Percentiles rank a stretch among this genome's conserved stretches.
Conservation (phyloP, 2,888 invertebrate species). For the Tenthredo distinguenda region DNA sequence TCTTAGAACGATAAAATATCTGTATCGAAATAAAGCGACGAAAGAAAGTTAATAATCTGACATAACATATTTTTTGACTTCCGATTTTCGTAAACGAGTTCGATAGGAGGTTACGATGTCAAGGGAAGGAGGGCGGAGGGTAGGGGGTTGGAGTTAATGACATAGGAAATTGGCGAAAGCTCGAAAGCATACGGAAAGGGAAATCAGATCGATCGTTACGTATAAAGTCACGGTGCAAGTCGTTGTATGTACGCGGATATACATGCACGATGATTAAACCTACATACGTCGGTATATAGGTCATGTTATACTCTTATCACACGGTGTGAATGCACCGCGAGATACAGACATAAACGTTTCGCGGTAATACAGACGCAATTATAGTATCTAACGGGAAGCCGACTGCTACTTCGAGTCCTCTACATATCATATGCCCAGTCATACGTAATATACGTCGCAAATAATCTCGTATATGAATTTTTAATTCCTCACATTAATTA, state of each 20-base stretch:
- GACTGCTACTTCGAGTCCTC: background rate
- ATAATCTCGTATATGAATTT: no score
- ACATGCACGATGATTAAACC: background rate
- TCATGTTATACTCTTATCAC: background rate
- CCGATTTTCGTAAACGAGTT: background rate
- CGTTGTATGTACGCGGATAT: background rate
- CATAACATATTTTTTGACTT: background rate
- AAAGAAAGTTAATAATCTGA: no score
- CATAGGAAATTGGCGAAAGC: conserved; percentile 31
- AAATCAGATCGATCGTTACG: conserved; percentile 21
- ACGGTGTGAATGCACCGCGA: background rate
- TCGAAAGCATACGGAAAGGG: background rate
- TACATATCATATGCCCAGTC: background rate
- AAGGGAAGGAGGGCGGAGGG: background rate
- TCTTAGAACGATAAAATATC: no score
- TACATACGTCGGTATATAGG: conserved; percentile 2
- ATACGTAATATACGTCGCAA: background rate
- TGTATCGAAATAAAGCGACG: no score
- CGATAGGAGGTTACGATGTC: background rate
- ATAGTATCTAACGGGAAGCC: background rate
- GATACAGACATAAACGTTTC: background rate
- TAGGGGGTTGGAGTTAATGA: conserved; percentile 1
- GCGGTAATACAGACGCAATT: background rate
- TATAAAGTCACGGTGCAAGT: background rate
- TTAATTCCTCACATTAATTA: no score